A percentile compares a stretch with the other conserved stretches of the same genome.
phyloP scores from a whole-genome alignment of 2,113 vertebrate species.

The Lamprotornis superbus region DNA sequence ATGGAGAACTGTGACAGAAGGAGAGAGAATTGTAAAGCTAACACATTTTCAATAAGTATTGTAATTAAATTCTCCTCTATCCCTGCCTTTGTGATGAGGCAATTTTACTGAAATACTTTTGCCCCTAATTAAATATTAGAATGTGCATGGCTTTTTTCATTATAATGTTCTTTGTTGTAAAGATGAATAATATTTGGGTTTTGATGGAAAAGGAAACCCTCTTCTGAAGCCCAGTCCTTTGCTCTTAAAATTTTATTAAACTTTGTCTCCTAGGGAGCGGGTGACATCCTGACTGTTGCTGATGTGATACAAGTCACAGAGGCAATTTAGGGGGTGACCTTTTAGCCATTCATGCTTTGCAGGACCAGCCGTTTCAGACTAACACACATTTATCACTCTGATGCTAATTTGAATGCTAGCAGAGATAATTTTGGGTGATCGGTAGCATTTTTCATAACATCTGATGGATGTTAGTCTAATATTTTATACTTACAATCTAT shows the following conservation, averaged over 20 bases:
- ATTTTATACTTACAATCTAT: neutral
- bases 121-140: neutral
- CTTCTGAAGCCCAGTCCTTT: neutral
- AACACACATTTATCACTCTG: neutral
- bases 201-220: neutral
- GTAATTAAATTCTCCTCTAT: slow-evolving; percentile 6
- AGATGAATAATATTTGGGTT: neutral
- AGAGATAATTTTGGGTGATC: neutral
- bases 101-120: neutral
- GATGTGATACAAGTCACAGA: neutral
- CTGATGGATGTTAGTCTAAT: neutral
- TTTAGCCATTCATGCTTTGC: neutral
- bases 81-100: neutral
- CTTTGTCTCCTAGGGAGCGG: neutral
- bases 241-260: neutral
- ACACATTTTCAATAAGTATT: neutral
- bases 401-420: neutral
- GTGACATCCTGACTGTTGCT: neutral
- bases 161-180: neutral
- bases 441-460: neutral
- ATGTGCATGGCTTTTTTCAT: neutral
- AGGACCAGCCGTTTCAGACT: neutral
- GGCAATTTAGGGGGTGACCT: neutral
- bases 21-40: neutral
- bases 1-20: neutral